phyloP scores from a whole-genome alignment of 1,140 invertebrate genomes.

The Caenorhabditis brenneri region DNA sequence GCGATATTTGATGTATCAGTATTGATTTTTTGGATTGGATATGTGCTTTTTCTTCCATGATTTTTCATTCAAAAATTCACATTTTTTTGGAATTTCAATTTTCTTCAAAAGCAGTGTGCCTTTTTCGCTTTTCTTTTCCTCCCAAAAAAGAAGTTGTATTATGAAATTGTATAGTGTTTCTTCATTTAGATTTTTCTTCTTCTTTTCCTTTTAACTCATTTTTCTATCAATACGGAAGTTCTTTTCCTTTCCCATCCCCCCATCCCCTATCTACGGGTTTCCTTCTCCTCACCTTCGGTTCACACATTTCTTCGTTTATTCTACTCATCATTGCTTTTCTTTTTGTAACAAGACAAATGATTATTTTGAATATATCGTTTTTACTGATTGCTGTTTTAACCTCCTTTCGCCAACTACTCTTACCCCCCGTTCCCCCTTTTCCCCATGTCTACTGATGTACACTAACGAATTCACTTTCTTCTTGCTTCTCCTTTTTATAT shows the following conservation, averaged over 20 bases:
- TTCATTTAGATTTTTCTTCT: too few relatives aligned
- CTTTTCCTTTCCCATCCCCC: neutral
- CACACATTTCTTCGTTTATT: neutral
- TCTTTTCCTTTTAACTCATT: neutral
- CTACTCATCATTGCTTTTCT: neutral
- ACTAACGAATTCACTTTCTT: conserved; percentile 30
- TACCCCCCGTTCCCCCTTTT: neutral
- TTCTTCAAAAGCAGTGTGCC: conserved; percentile 28
- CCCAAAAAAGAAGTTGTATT: neutral
- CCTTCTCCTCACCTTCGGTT: neutral
- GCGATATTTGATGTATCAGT: conserved; percentile 62
- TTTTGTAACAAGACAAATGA: too few relatives aligned
- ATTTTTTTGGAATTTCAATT: conserved; percentile 34
- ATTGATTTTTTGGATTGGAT: neutral
- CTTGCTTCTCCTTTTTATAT: neutral
- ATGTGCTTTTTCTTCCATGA: neutral
- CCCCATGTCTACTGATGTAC: conserved; percentile 7
- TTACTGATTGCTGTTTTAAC: neutral
- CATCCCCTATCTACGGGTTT: neutral
- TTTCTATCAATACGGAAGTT: neutral
- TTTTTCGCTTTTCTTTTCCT: conserved; percentile 14
- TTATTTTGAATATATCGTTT: neutral
- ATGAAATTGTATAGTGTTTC: conserved; percentile 16
- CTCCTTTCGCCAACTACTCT: neutral
- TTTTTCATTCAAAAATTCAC: conserved; percentile 18